Evolutionary conservation across 1,140 invertebrate species (phyloP), one percentile per base, ranked within the genome.

Genomic region (Phortica variegata): DNA sequence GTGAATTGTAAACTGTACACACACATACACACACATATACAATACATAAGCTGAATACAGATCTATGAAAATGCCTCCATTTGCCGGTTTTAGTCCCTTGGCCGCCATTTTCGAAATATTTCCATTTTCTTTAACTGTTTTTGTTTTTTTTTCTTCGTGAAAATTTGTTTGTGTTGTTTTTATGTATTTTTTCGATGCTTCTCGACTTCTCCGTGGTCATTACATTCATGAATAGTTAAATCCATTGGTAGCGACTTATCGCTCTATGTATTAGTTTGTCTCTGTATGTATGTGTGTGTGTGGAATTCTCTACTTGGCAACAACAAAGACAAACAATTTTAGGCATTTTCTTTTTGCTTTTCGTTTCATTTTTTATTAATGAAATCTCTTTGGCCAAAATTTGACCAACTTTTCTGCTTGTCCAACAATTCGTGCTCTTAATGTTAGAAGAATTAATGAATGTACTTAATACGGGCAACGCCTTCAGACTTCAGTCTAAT

Each of bases 301-400:
- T 43, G 47, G 10, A 46, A 15, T 18, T 16, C 12, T 37, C 34
- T 21, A 37, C 44, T 38, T 6, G 32, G 32, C 33, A 23, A 32
- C 21, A 31, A 29, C 19, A 44, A 21, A 6, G 21, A 47, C 17
- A 7, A 13, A 23, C 1, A n/a, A 33, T 16, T 7, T 3, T 42
- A 32, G 21, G 36, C 36, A 6, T 36, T 19, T 23, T 33, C 3
- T 38, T 44, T 19, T 26, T 55, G 56, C 61, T 66, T 44, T 56
- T 63, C n/a, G n/a, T 68, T 68, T 57, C 49, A 56, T 68, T 63
- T 68, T 66, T 66, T 66, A 68, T 68, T 68, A 68, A 68, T 68
- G 63, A 68, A 68, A 63, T 68, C 63, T 60, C 60, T 62, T 68
- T 65, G 63, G 57, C 58, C 63, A 68, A 69, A 68, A 68, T 65